Evolutionary conservation across 2,797 vertebrate genomes (phyloP), one percentile per base, ranked within the genome.

Genomic region (Malacoctenus gilli): DNA sequence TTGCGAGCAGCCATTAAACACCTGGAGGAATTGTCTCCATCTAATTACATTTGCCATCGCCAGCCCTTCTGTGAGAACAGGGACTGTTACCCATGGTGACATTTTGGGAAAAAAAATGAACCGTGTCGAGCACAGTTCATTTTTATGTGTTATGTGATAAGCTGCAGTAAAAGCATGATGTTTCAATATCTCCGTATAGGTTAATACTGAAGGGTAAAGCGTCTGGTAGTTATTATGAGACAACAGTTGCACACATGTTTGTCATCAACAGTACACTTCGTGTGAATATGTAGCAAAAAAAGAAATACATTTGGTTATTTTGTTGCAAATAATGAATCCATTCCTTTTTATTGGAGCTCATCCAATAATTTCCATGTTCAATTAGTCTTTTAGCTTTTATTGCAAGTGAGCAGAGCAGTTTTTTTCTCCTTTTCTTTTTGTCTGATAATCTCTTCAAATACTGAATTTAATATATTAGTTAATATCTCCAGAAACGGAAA

Each of bases 1-100:
- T 91, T 92, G 90, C 40, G 59, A 85, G 82, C 72, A 77, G 79
- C 82, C 67, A 82, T 90, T 90, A 87, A 92, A 90, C 88, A 92
- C 88, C 90, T 91, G 88, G 87, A 86, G 89, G 87, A 88, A 85
- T 88, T 86, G 62, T 82, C 41, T 59, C 74, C 32, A 58, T 87
- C 85, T 90, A 92, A 91, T 92, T 90, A 89, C 88, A 90, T 85
- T 81, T 84, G 72, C 78, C 72, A 81, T 68, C 57, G 61, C 66
- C 77, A 83, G 79, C 72, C 72, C 75, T 77, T 85, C 64, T 71
- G 75, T 65, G 52, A 75, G 86, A 78, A 78, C 59, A 72, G 47
- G 64, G 55, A 79, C 77, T 59, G 50, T 30, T 84, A 73, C 60
- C 74, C 66, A 49, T 16, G 59, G 72, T 75, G 64, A 51, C 47